Evolutionary conservation across 2,888 invertebrate species (phyloP).

Genomic region (Doris montereyensis): DNA sequence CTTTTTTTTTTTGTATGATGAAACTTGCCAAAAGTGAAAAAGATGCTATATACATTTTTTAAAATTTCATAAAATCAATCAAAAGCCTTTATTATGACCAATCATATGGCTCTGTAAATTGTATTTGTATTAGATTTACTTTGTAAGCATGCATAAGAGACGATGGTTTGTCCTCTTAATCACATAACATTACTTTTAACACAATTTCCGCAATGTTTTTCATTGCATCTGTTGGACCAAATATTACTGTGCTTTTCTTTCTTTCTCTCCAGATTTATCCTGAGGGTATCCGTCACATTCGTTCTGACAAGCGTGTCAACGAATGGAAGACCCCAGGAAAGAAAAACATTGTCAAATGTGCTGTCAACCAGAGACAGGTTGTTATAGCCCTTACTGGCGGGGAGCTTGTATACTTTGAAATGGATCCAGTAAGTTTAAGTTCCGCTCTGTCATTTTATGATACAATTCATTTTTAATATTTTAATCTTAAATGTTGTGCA

Average conservation of each 20-base stretch:
- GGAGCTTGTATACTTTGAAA: slow-evolving; percentile 98
- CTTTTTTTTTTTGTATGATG: too few species aligned
- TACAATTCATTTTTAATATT: too few species aligned
- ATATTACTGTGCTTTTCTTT: not conserved
- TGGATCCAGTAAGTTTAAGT: slow-evolving; percentile 97
- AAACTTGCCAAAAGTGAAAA: too few species aligned
- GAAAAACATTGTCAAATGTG: slow-evolving; percentile 96
- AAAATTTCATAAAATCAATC: too few species aligned
- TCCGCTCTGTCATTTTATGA: too few species aligned
- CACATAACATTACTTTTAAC: not conserved
- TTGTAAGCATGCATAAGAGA: too few species aligned
- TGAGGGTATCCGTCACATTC: slow-evolving; percentile 97
- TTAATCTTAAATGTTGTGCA: too few species aligned
- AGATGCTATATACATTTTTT: too few species aligned
- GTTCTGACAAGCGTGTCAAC: slow-evolving; percentile 97
- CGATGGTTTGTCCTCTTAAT: too few species aligned
- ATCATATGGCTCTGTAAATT: not conserved
- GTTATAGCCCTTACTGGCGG: slow-evolving; percentile 98
- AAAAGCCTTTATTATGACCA: not conserved
- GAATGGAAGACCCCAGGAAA: slow-evolving; percentile 99
- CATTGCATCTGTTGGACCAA: not conserved
- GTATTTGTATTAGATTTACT: not conserved
- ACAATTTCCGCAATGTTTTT: not conserved
- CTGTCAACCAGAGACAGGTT: slow-evolving; percentile 98
- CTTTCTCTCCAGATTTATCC: slow-evolving; percentile 84